Conservation (phyloP, 2,797 vertebrate genomes). For the Leptodactylus fallax region DNA sequence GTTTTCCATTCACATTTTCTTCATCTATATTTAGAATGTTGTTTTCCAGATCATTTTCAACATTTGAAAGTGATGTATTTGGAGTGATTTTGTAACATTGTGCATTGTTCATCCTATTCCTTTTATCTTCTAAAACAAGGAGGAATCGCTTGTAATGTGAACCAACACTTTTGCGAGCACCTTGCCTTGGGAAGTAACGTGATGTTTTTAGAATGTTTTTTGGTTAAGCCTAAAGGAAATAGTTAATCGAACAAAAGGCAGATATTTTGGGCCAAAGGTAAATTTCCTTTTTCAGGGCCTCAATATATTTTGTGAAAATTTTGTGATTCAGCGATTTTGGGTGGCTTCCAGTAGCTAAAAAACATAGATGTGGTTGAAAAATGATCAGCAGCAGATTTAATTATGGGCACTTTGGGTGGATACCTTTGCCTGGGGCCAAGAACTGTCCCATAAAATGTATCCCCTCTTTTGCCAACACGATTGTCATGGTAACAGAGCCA, state of each 20-base stretch:
- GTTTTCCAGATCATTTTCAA: neutral
- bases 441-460: constrained; percentile 21
- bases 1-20: neutral
- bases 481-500: constrained; percentile 14
- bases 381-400: constrained; percentile 24
- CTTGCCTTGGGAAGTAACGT: neutral
- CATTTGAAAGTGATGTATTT: neutral
- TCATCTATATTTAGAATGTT: neutral
- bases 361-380: constrained; percentile 34
- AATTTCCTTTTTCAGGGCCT: constrained; percentile 9
- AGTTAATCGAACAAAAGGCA: constrained; percentile 4
- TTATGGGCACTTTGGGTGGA: constrained; percentile 9
- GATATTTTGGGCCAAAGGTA: constrained; percentile 5
- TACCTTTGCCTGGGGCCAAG: constrained; percentile 22
- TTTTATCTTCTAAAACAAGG: neutral
- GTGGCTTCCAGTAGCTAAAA: constrained; percentile 12
- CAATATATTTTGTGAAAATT: neutral
- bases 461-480: constrained; percentile 23
- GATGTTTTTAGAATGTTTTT: neutral
- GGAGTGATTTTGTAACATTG: neutral
- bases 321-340: constrained; percentile 16
- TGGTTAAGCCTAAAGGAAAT: constrained; percentile 6
- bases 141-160: neutral
- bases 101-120: neutral
- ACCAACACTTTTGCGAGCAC: neutral